These are phyloP conservation scores for Gallinago stenura DNA, from an alignment of 2,797 vertebrate genomes.

Conservation along the genomic window DNA sequence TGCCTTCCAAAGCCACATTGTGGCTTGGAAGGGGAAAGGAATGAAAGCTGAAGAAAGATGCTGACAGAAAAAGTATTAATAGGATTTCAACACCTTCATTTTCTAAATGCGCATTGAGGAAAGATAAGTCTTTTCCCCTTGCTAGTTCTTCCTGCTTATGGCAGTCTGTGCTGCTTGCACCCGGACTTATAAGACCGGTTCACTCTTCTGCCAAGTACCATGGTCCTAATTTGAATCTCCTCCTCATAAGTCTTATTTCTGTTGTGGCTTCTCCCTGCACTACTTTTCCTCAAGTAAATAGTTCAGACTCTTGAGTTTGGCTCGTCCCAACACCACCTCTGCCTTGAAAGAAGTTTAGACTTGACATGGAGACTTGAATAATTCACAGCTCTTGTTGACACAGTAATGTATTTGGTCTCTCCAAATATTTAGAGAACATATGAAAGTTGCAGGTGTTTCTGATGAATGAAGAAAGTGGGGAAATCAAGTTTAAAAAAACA, in stretches of 20 bases:
- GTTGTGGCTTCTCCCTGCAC: not conserved
- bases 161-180: not conserved
- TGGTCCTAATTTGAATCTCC: not conserved
- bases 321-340: not conserved
- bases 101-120: not conserved
- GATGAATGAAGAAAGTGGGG: not conserved
- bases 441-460: not conserved
- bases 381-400: not conserved
- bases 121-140: not conserved
- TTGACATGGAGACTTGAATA: not conserved
- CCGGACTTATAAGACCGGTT: not conserved
- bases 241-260: not conserved
- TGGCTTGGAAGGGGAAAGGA: not conserved
- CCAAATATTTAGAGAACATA: not conserved
- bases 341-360: not conserved
- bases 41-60: not conserved
- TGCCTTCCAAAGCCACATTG: not conserved
- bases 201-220: not conserved
- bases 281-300: not conserved
- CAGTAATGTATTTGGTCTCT: not conserved
- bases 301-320: not conserved
- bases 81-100: not conserved
- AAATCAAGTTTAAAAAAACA: not conserved
- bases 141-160: not conserved
- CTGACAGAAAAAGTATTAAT: not conserved